These are phyloP conservation scores for Thripadectes ignobilis DNA, from an alignment of 2,797 vertebrate species.

Conservation along the genomic window DNA sequence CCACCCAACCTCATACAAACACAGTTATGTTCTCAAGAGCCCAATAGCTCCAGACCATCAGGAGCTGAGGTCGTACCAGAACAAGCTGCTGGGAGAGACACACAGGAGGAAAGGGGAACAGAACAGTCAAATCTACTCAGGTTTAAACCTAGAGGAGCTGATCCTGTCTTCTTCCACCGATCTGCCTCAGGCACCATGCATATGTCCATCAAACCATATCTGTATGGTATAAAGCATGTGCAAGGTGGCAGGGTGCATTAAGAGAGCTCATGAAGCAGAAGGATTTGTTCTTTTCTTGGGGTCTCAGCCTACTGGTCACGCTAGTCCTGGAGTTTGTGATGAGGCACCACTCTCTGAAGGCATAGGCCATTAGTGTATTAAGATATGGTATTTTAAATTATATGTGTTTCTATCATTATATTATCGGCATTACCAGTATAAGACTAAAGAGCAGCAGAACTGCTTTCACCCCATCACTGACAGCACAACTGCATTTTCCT, in stretches of 20 bases:
- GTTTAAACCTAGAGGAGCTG: not conserved
- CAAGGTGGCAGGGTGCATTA: rapidly evolving
- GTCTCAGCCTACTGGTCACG: not conserved
- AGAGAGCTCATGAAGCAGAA: not conserved
- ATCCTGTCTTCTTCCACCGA: not conserved
- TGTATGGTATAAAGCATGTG: rapidly evolving
- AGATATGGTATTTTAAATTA: not conserved
- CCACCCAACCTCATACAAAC: not conserved
- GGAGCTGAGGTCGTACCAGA: not conserved
- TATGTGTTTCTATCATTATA: not conserved
- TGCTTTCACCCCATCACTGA: not conserved
- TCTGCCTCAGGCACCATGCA: not conserved
- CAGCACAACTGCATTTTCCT: not conserved
- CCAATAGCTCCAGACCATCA: not conserved
- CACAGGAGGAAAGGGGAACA: not conserved
- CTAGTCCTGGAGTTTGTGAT: not conserved
- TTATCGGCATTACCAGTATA: rapidly evolving
- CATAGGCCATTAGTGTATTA: not conserved
- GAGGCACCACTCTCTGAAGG: not conserved
- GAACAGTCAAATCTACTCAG: not conserved
- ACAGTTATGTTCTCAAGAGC: rapidly evolving
- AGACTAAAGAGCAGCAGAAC: not conserved
- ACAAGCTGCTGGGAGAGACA: not conserved
- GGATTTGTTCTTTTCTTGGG: not conserved
- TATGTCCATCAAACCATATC: not conserved